Evolutionary conservation across 92 coral and sea anemone species (phyloP), one percentile per base, ranked within the genome.

Genomic region (Phenganax stokvisi): DNA sequence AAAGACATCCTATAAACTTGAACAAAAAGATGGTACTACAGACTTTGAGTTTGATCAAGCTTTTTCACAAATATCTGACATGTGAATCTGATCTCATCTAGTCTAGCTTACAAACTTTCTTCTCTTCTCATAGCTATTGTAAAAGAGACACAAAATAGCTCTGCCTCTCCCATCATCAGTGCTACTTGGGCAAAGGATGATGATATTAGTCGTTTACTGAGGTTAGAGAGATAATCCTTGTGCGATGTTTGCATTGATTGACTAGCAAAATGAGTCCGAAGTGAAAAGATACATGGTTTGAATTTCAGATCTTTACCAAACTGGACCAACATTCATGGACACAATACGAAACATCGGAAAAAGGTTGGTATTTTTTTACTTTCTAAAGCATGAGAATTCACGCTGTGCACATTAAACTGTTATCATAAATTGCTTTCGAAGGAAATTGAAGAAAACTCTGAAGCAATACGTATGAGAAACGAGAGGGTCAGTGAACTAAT

Each of bases 171-270:
- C 28, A 90, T 94, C 47, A 90, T 94, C 82, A 94, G 98, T 75
- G 98, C 92, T 28, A 88, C 92, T 0, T 94, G 98, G 98, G 88
- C 98, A 20, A 94, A 94, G 73, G 98, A 94, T 73, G 98, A 94
- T 51, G 98, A 94, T 54, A 94, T 94, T 37, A 94, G 98, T 85
- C 91, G 98, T 51, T 88, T 92, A 51, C 75, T 94, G 30, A 93
- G 98, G 98, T 93, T 89, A 9, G 58, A 15, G 10, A 31, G 51
- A 30, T 47, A 51, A 15, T 13, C 3, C 16, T 59, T 13, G 1
- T 1, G 65, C 7, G 65, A 59, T 20, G 73, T 5, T 12, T 17
- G 9, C 7, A 68, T 29, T 12, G 73, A 68, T 6, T 25, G 27
- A 64, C 27, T n/a, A 64, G 47, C 30, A 64, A 15, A 37, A 71